These are phyloP conservation scores for Slavum lentiscoides DNA, from an alignment of 2,888 invertebrate genomes.

Conservation along the genomic window DNA sequence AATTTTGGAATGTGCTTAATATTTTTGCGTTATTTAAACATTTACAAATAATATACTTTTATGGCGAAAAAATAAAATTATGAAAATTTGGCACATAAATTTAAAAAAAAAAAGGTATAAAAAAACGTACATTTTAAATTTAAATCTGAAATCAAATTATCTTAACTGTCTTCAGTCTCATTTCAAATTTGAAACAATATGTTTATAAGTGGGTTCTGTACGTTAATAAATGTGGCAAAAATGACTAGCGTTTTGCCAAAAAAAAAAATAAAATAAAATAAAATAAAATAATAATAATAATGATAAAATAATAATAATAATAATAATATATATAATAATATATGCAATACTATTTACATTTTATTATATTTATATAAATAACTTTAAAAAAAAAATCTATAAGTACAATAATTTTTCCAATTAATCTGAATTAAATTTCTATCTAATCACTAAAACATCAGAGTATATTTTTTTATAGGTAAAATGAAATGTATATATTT, in stretches of 20 bases:
- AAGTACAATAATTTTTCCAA: constrained; percentile 40
- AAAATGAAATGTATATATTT: constrained; percentile 28
- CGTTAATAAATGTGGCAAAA: constrained; percentile 52
- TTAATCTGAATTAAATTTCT: constrained; percentile 30
- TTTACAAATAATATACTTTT: constrained; percentile 49
- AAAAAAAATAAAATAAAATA: constrained; percentile 21
- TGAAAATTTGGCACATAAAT: constrained; percentile 52
- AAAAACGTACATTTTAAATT: constrained; percentile 38
- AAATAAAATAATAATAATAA: constrained; percentile 18
- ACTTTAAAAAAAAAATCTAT: constrained; percentile 37
- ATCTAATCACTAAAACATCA: constrained; percentile 32
- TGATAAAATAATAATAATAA: constrained; percentile 32
- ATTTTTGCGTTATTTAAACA: constrained; percentile 34
- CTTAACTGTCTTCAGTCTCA: constrained; percentile 52
- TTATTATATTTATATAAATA: constrained; percentile 36
- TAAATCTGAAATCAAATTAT: constrained; percentile 51
- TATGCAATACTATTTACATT: constrained; percentile 8
- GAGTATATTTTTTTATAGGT: constrained; percentile 27
- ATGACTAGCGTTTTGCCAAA: constrained; percentile 52
- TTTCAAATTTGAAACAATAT: constrained; percentile 52
- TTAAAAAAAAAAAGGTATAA: constrained; percentile 40
- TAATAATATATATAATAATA: constrained; percentile 14
- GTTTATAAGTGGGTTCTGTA: constrained; percentile 48
- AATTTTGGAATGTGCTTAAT: constrained; percentile 52
- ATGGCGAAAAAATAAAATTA: constrained; percentile 49